phyloP scores from a whole-genome alignment of 2,888 invertebrate species.

The Drosophila helvetica region DNA sequence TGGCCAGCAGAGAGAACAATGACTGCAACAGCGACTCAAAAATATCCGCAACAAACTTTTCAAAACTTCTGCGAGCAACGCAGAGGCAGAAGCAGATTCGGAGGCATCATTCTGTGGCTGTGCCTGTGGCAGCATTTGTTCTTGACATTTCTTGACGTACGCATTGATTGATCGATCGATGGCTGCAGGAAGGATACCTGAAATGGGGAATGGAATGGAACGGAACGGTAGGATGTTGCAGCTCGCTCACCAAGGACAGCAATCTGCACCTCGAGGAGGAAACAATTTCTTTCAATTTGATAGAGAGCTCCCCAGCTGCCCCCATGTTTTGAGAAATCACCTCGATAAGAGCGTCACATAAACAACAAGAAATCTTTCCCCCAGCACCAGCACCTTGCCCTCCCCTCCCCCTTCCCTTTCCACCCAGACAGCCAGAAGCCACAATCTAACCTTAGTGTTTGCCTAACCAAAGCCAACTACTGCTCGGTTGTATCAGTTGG shows the following conservation, averaged over 20 bases:
- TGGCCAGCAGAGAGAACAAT: slow-evolving; percentile 26
- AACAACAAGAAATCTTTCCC: slow-evolving; percentile 60
- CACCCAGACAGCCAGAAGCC: slow-evolving; percentile 13
- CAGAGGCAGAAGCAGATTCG: no score
- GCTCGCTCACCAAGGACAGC: slow-evolving; percentile 4
- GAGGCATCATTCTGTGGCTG: no score
- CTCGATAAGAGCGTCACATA: slow-evolving; percentile 52
- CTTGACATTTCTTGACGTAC: slow-evolving; percentile 66
- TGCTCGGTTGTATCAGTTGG: slow-evolving; percentile 60
- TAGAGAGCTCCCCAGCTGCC: slow-evolving; percentile 3
- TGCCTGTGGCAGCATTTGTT: slow-evolving; percentile 54
- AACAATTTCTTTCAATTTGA: slow-evolving; percentile 62
- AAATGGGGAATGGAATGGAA: slow-evolving; percentile 9
- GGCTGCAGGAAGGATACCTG: slow-evolving; percentile 37
- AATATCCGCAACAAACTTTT: slow-evolving; percentile 24
- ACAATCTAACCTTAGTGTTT: slow-evolving; percentile 12
- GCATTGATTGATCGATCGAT: slow-evolving; percentile 69
- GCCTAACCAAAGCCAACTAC: slow-evolving; percentile 53
- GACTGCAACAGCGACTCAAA: slow-evolving; percentile 2
- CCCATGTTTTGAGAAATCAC: slow-evolving; percentile 56
- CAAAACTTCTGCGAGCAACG: slow-evolving; percentile 13
- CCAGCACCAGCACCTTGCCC: not conserved
- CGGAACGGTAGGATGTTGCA: not conserved
- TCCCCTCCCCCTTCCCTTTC: not conserved
- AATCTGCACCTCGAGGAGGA: not conserved